Evolutionary conservation across 2,888 invertebrate species (phyloP).

Genomic region (Chironomus tentans): DNA sequence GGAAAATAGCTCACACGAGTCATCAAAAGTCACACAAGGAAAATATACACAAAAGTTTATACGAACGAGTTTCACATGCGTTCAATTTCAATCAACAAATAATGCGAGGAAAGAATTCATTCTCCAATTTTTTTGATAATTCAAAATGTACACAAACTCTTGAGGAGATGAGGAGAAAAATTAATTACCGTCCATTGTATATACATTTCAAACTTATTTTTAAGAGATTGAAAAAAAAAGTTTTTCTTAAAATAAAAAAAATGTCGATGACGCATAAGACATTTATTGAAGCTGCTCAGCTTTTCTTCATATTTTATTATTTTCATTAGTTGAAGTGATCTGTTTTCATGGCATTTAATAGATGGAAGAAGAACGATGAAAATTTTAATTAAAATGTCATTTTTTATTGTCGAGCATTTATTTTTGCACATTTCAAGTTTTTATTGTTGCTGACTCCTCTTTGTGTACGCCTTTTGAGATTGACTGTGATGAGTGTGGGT

Average conservation of each 20-base stretch:
- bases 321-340: not conserved
- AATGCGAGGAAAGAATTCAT: slow-evolving; percentile 13
- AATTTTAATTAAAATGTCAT: not conserved
- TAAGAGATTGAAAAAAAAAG: too few relatives aligned
- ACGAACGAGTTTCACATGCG: not conserved
- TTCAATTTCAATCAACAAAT: slow-evolving; percentile 21
- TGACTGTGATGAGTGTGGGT: too few relatives aligned
- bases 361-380: not conserved
- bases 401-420: not conserved
- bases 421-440: not conserved
- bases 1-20: not conserved
- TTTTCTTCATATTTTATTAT: not conserved
- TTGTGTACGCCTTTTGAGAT: too few relatives aligned
- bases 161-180: slow-evolving; percentile 1
- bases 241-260: not conserved
- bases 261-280: slow-evolving; percentile 1
- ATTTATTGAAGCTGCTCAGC: not conserved
- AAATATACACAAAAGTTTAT: not conserved
- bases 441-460: too few relatives aligned
- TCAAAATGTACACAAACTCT: slow-evolving; percentile 16
- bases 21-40: slow-evolving; percentile 1
- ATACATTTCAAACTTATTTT: not conserved
- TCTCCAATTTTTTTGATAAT: slow-evolving; percentile 14
- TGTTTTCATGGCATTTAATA: not conserved
- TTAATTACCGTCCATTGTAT: slow-evolving; percentile 17